Percentiles rank a stretch among this genome's conserved stretches.
phyloP scores from a whole-genome alignment of 2,888 invertebrate genomes.

The Hydriomena furcata region DNA sequence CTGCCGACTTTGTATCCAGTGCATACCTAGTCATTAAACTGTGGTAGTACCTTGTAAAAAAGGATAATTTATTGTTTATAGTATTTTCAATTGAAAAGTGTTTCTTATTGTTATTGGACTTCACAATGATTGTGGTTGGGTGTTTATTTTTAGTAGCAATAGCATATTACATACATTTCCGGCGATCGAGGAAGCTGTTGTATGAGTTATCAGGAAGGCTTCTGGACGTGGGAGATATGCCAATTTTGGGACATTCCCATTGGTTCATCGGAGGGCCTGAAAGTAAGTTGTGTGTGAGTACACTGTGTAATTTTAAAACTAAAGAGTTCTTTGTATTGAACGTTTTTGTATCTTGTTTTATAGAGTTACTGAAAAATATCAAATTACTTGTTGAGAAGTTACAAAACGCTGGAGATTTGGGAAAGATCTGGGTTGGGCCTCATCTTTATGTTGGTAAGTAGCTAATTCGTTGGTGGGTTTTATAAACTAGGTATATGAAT shows the following conservation, averaged over 20 bases:
- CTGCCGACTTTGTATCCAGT: slow-evolving; percentile 12
- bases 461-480: too few species aligned
- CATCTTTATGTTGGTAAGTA: slow-evolving; percentile 59
- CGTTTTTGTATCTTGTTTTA: slow-evolving; percentile 36
- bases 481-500: background rate
- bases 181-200: slow-evolving; percentile 50
- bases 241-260: slow-evolving; percentile 63
- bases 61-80: too few species aligned
- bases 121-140: slow-evolving; percentile 52
- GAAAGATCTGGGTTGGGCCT: slow-evolving; percentile 64
- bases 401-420: slow-evolving; percentile 45
- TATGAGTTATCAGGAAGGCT: slow-evolving; percentile 55
- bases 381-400: slow-evolving; percentile 39
- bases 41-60: too few species aligned
- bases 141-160: slow-evolving; percentile 45
- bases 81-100: slow-evolving; percentile 4
- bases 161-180: slow-evolving; percentile 56
- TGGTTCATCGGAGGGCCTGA: slow-evolving; percentile 70
- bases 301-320: too few species aligned
- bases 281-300: too few species aligned
- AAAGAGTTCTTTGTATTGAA: too few species aligned
- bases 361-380: slow-evolving; percentile 60
- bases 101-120: too few species aligned
- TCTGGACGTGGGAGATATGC: slow-evolving; percentile 52
- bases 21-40: background rate